Conservation (phyloP, 2,797 vertebrate genomes). For the Serranus cabrilla region DNA sequence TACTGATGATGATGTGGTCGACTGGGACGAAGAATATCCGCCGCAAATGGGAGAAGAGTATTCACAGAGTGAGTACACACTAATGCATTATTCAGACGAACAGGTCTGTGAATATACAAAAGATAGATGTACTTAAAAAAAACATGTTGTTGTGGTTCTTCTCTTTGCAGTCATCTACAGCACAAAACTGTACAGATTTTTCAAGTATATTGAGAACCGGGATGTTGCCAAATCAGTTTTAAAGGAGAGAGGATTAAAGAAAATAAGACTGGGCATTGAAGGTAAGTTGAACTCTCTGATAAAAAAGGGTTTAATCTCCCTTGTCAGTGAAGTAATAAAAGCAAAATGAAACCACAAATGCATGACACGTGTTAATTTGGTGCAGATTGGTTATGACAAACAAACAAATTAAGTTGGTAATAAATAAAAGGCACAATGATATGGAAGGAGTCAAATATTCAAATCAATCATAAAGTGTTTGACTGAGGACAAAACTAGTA, state of each 20-base stretch:
- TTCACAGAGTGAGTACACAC: slow-evolving; percentile 93
- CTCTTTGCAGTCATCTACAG: slow-evolving; percentile 96
- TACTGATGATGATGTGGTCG: slow-evolving; percentile 98
- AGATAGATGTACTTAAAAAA: not conserved
- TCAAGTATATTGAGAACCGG: slow-evolving; percentile 99
- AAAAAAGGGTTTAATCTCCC: not conserved
- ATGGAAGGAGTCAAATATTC: not conserved
- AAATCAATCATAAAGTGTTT: not conserved
- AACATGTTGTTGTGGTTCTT: slow-evolving; percentile 36
- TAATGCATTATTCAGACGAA: not conserved
- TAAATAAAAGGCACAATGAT: not conserved
- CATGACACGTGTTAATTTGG: not conserved
- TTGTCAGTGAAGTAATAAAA: not conserved
- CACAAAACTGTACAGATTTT: slow-evolving; percentile 99
- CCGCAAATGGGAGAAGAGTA: slow-evolving; percentile 99
- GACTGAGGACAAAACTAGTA: not conserved
- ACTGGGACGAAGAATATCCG: slow-evolving; percentile 99
- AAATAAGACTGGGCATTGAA: slow-evolving; percentile 98
- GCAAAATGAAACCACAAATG: not conserved
- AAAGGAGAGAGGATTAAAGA: slow-evolving; percentile 98
- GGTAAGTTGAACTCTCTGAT: slow-evolving; percentile 83
- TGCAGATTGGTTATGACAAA: not conserved
- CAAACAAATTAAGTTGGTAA: not conserved
- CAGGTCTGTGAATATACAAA: not conserved
- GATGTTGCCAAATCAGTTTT: slow-evolving; percentile 99